Evolutionary conservation across 1,140 invertebrate species (phyloP).

Genomic region (Palaemon carinicauda): DNA sequence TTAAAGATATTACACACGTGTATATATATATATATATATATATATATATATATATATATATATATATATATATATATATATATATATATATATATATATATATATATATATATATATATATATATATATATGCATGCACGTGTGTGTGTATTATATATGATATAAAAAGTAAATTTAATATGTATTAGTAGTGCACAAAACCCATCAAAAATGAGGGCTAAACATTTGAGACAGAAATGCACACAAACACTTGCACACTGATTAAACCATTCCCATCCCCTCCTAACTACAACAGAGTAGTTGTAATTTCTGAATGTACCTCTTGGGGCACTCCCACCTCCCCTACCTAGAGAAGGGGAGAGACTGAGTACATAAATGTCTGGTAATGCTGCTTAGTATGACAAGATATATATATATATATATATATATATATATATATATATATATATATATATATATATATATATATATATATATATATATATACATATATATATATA

Average conservation of each 20-base stretch:
- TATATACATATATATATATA: not conserved
- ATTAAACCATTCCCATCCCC: too few relatives aligned
- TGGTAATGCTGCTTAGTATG: not conserved
- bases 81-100: conserved; percentile 19
- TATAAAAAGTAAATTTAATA: not conserved
- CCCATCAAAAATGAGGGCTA: too few relatives aligned
- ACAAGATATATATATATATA: not conserved
- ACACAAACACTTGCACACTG: too few relatives aligned
- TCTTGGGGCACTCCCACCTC: too few relatives aligned
- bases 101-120: conserved; percentile 19
- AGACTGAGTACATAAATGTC: not conserved
- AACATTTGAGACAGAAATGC: too few relatives aligned
- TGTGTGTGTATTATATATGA: not conserved
- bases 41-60: too few relatives aligned
- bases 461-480: not conserved
- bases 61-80: too few relatives aligned
- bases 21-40: too few relatives aligned
- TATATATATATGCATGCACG: not conserved
- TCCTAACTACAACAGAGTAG: too few relatives aligned
- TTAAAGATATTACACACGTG: too few relatives aligned
- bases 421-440: conserved; percentile 29
- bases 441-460: conserved; percentile 4
- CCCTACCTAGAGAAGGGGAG: not conserved
- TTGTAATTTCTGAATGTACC: too few relatives aligned
- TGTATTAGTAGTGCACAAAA: not conserved